phyloP scores from a whole-genome alignment of 2,113 vertebrate genomes.

The Alligator mississippiensis region DNA sequence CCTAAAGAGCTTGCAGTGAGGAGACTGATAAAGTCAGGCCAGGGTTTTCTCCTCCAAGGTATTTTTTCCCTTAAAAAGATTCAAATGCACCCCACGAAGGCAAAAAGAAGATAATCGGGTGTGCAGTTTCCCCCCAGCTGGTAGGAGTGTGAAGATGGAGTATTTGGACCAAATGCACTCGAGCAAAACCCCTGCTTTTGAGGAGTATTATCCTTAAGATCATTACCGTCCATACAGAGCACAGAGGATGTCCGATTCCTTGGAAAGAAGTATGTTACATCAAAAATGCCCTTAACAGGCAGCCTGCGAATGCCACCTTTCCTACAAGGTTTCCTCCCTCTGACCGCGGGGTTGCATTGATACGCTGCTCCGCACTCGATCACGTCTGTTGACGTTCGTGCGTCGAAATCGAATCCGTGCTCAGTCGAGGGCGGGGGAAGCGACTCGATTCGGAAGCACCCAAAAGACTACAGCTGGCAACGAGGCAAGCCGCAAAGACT shows the following conservation, averaged over 20 bases:
- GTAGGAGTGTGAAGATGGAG: not conserved
- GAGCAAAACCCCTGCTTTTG: not conserved
- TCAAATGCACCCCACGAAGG: not conserved
- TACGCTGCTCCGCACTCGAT: not conserved
- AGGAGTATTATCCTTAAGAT: accelerated
- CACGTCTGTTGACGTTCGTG: not conserved
- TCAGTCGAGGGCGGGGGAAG: not conserved
- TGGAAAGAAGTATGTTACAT: accelerated
- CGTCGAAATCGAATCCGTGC: not conserved
- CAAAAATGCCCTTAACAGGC: slow-evolving; percentile 6
- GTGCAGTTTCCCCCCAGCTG: not conserved
- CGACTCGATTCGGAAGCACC: not conserved
- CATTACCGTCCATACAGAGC: not conserved
- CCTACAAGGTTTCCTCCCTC: not conserved
- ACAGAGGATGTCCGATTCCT: not conserved
- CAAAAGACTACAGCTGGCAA: not conserved
- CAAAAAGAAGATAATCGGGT: not conserved
- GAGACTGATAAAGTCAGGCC: not conserved
- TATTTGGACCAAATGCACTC: not conserved
- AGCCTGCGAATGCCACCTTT: not conserved
- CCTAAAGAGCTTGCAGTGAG: not conserved
- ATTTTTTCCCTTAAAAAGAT: not conserved
- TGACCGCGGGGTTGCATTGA: not conserved
- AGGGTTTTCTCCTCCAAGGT: not conserved
- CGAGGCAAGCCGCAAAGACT: accelerated